A percentile compares a stretch with the other conserved stretches of the same genome.
Evolutionary conservation across 2,888 invertebrate genomes (phyloP).

Genomic region (Opisthograptis luteolata): DNA sequence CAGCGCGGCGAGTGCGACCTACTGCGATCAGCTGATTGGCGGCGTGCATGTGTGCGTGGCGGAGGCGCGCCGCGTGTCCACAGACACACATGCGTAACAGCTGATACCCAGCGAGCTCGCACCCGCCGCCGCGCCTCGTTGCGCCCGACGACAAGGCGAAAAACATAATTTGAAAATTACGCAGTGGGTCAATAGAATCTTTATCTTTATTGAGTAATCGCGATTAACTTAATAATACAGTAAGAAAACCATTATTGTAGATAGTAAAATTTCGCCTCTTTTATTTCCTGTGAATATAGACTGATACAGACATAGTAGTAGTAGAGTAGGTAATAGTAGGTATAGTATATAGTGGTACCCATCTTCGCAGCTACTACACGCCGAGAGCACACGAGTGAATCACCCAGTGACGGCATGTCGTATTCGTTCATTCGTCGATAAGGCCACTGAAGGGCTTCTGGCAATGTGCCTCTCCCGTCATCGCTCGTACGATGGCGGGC

Average conservation of each 20-base stretch:
- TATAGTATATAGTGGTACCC: too few relatives aligned
- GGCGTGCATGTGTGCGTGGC: slow-evolving; percentile 38
- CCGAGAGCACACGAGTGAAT: too few relatives aligned
- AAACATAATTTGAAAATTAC: slow-evolving; percentile 13
- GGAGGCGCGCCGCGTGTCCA: slow-evolving; percentile 47
- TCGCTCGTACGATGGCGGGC: too few relatives aligned
- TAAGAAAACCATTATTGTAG: neutral
- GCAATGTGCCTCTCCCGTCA: too few relatives aligned
- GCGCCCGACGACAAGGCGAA: slow-evolving; percentile 18
- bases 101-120: slow-evolving; percentile 44
- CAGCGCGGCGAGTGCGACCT: slow-evolving; percentile 52
- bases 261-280: too few relatives aligned
- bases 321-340: too few relatives aligned
- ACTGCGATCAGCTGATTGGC: slow-evolving; percentile 79
- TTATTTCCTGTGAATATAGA: too few relatives aligned
- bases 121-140: slow-evolving; percentile 2
- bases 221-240: slow-evolving; percentile 23
- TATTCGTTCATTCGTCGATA: too few relatives aligned
- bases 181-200: slow-evolving; percentile 29
- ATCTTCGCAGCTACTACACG: too few relatives aligned
- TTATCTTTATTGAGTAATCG: slow-evolving; percentile 22
- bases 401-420: too few relatives aligned
- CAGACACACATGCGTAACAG: slow-evolving; percentile 48
- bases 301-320: too few relatives aligned
- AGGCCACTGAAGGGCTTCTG: too few relatives aligned